Base-by-base conservation (phyloP, 2,113 vertebrate genomes). In the Lasiurus borealis region DNA sequence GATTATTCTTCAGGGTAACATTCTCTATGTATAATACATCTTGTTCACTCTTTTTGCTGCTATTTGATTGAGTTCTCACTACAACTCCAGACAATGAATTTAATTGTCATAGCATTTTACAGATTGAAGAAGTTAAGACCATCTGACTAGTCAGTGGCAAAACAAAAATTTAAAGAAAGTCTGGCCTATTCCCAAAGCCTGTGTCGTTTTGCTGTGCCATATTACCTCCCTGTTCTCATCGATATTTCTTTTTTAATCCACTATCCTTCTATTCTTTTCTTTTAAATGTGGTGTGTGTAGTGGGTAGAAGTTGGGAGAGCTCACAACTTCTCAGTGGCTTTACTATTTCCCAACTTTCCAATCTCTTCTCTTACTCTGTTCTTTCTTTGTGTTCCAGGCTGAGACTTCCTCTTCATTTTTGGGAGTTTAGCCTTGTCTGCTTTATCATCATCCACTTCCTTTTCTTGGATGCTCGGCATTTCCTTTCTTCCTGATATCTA, bases 351-450 rank as follows among this genome's bases (percentile, higher is more conserved):
- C 46, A 27, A 25, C 34, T 52, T 91, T 44, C 23, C 46, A 25
- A 40, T 15, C 82, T 52, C 21, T 54, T 36, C 62, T 62, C 25
- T 46, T 36, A 3, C 8, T 72, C 14, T 21, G 8, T 27, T 57
- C 1, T 50, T 52, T 36, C 10, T 25, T 21, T 72, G 31, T 59
- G 50, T 66, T 72, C 8, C 6, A 36, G 11, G 2, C 8, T 18
- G 6, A 3, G 29, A 1, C 48, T 23, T 25, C 7, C 0, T 4
- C 25, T 34, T 23, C 34, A 4, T 52, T 40, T n/a, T 57, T 11
- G 44, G 27, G 40, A 18, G 11, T 29, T 82, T 29, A 44, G 52
- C n/a, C 3, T 66, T 46, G 1, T 77, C 18, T 71, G 73, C 46
- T 81, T 40, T 18, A 8, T 29, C 23, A 29, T 27, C 46, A 11